phyloP scores from a whole-genome alignment of 1,140 invertebrate genomes.

The Drosophila nigrodunni region DNA sequence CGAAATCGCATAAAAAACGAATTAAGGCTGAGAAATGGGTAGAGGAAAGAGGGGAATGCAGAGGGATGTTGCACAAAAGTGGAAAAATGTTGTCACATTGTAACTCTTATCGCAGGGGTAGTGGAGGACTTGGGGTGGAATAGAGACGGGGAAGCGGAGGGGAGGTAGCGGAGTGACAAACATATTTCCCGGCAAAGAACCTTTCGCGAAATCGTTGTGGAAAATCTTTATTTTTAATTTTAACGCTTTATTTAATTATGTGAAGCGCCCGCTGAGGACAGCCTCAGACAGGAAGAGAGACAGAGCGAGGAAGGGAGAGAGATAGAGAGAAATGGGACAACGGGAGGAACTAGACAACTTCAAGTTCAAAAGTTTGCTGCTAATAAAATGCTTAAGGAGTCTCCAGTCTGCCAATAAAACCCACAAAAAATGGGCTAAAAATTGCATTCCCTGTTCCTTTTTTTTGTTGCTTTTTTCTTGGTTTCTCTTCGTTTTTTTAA shows the following conservation, averaged over 20 bases:
- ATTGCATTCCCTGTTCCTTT: slow-evolving; percentile 57
- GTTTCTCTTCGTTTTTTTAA: slow-evolving; percentile 62
- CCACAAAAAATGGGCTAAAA: slow-evolving; percentile 81
- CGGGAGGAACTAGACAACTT: slow-evolving; percentile 62
- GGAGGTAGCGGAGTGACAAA: slow-evolving; percentile 36
- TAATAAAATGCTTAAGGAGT: slow-evolving; percentile 80
- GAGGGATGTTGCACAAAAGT: neutral
- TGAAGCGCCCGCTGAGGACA: slow-evolving; percentile 57
- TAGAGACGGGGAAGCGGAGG: neutral
- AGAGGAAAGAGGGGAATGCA: slow-evolving; percentile 2
- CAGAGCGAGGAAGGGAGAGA: no score
- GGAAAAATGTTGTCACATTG: slow-evolving; percentile 42
- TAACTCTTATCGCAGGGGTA: slow-evolving; percentile 43
- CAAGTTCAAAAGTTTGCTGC: slow-evolving; percentile 67
- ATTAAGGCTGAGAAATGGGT: slow-evolving; percentile 33
- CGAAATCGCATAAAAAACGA: slow-evolving; percentile 54
- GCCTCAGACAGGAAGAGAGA: slow-evolving; percentile 41
- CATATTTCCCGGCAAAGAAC: slow-evolving; percentile 52
- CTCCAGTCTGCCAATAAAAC: slow-evolving; percentile 67
- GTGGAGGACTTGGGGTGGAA: neutral
- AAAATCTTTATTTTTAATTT: slow-evolving; percentile 84
- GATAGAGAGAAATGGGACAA: neutral
- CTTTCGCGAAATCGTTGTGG: slow-evolving; percentile 33
- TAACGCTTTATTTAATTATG: slow-evolving; percentile 84
- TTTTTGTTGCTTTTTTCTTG: slow-evolving; percentile 32